Percentiles rank a stretch among this genome's conserved stretches.
Evolutionary conservation across 2,797 vertebrate species (phyloP).

Genomic region (Gymnothorax reevesii): DNA sequence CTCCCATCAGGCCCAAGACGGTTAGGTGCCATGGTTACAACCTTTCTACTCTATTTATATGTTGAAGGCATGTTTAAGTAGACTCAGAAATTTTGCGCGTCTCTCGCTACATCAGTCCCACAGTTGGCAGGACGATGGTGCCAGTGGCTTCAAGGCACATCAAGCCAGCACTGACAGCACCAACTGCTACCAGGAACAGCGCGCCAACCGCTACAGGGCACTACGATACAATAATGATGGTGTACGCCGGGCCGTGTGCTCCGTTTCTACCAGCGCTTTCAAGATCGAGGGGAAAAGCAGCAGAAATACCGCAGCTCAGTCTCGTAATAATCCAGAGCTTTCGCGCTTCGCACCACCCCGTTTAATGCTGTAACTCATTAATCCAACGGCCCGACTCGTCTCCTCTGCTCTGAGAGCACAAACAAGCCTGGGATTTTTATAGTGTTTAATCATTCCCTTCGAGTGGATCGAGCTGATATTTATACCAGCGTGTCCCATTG

Average conservation of each 20-base stretch:
- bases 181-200: not conserved
- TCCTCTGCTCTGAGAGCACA: not conserved
- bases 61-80: not conserved
- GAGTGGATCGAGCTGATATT: not conserved
- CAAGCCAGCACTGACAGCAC: not conserved
- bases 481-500: not conserved
- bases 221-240: not conserved
- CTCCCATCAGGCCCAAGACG: not conserved
- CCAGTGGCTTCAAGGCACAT: not conserved
- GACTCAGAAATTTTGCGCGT: not conserved
- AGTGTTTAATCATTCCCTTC: not conserved
- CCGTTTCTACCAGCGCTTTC: not conserved
- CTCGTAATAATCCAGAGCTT: not conserved
- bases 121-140: not conserved
- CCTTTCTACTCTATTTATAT: not conserved
- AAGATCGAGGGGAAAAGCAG: not conserved
- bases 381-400: not conserved
- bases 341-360: not conserved
- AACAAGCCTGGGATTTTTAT: not conserved
- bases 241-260: not conserved
- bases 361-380: constrained; percentile 20
- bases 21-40: not conserved
- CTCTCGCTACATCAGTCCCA: not conserved
- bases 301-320: not conserved
- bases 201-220: not conserved